A percentile compares a stretch with the other conserved stretches of the same genome.
phyloP scores from a whole-genome alignment of 1,140 invertebrate genomes.

The Solenopsis fugax region DNA sequence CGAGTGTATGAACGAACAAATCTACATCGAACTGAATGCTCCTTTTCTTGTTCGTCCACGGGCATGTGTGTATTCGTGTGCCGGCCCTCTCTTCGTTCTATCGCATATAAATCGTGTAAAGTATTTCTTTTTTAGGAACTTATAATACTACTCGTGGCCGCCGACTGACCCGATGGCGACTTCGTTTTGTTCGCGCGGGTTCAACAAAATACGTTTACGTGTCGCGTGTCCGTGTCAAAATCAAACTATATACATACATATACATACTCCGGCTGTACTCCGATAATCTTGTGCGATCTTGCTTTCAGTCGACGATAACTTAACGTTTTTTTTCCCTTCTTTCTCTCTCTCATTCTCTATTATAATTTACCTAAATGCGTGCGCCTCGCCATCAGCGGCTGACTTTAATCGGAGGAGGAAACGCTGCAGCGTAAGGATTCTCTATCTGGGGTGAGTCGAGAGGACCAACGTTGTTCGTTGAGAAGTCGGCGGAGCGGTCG shows the following conservation, averaged over 20 bases:
- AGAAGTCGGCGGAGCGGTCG: constrained; percentile 39
- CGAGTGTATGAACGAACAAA: constrained; percentile 21
- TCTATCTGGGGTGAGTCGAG: constrained; percentile 30
- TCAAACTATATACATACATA: constrained; percentile 50
- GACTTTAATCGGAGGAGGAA: constrained; percentile 4
- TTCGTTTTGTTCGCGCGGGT: constrained; percentile 53
- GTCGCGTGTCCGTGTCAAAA: constrained; percentile 52
- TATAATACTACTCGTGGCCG: constrained; percentile 82
- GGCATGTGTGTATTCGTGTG: constrained; percentile 54
- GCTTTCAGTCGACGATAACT: constrained; percentile 61
- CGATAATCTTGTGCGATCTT: constrained; percentile 60
- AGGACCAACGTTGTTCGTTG: constrained; percentile 35
- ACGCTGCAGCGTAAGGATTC: constrained; percentile 39
- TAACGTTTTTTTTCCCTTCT: constrained; percentile 27
- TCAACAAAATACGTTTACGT: constrained; percentile 35
- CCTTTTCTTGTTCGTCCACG: constrained; percentile 42
- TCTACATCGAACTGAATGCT: constrained; percentile 52
- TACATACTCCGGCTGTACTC: constrained; percentile 21
- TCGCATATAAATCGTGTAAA: constrained; percentile 66
- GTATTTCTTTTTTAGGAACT: constrained; percentile 79
- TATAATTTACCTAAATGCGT: constrained; percentile 48
- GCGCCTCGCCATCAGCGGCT: constrained; percentile 9
- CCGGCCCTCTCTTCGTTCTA: constrained; percentile 62
- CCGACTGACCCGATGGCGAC: constrained; percentile 64
- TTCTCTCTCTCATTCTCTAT: constrained; percentile 2